Evolutionary conservation across 2,797 vertebrate genomes (phyloP).

Genomic region (Champsocephalus gunnari): DNA sequence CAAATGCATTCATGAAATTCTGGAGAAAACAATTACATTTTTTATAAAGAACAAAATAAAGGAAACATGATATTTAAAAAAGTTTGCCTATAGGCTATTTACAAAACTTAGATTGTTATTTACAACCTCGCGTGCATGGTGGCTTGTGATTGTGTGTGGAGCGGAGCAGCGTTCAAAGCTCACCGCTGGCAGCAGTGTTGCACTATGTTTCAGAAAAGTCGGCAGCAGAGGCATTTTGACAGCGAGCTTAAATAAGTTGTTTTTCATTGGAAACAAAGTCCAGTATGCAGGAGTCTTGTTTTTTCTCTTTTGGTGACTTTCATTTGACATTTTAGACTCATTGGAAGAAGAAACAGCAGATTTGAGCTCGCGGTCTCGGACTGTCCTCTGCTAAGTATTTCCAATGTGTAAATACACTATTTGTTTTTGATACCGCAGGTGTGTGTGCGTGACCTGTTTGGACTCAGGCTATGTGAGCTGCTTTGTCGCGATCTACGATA

Average conservation of each 20-base stretch:
- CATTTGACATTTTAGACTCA: background rate
- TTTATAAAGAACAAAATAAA: background rate
- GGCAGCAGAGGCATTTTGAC: background rate
- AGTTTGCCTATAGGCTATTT: background rate
- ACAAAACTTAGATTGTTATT: too few species aligned
- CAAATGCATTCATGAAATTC: conserved; percentile 1
- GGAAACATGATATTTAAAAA: background rate
- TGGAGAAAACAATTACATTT: background rate
- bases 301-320: background rate
- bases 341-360: background rate
- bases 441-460: background rate
- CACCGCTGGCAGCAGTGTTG: conserved; percentile 24
- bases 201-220: background rate
- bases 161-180: background rate
- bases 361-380: background rate
- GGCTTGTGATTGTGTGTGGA: background rate
- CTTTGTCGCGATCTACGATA: background rate
- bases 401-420: conserved; percentile 38
- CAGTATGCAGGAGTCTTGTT: background rate
- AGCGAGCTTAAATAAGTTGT: background rate
- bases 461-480: conserved; percentile 34
- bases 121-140: background rate
- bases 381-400: conserved; percentile 1
- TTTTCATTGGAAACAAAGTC: background rate
- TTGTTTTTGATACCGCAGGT: background rate